These are phyloP conservation scores for Patiria miniata DNA, from an alignment of 35 echinoderm and acorn worm species.

Conservation along the genomic window DNA sequence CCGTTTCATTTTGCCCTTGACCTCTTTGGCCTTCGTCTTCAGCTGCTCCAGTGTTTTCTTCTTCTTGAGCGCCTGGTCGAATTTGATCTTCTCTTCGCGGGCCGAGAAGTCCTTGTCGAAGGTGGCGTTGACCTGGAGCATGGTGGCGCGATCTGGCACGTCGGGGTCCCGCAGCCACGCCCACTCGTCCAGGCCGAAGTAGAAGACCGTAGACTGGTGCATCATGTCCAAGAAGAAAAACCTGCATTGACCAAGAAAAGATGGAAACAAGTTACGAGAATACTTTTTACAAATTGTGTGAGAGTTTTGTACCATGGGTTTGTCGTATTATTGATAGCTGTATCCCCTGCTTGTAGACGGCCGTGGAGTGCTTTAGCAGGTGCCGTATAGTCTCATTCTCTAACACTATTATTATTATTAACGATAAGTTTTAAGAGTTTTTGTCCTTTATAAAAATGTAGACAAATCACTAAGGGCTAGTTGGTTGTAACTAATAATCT, in stretches of 20 bases:
- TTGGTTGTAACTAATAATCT: too few relatives aligned
- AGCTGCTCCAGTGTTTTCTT: background rate
- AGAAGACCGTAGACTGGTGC: conserved; percentile 39
- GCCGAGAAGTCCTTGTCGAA: conserved; percentile 49
- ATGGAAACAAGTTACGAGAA: too few relatives aligned
- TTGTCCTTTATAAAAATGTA: too few relatives aligned
- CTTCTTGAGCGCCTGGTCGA: conserved; percentile 17
- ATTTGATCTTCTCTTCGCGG: conserved; percentile 42
- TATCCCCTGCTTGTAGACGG: too few relatives aligned
- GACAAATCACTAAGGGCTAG: too few relatives aligned
- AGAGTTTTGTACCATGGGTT: too few relatives aligned
- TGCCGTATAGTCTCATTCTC: too few relatives aligned
- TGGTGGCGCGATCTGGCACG: background rate
- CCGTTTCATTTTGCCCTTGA: background rate
- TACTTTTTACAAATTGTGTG: too few relatives aligned
- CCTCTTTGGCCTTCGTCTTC: background rate
- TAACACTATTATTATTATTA: too few relatives aligned
- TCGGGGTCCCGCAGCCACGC: background rate
- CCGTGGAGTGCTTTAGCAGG: too few relatives aligned
- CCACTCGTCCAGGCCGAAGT: conserved; percentile 29
- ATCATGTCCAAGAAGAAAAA: conserved; percentile 50
- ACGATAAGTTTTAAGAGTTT: too few relatives aligned
- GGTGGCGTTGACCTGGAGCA: conserved; percentile 36
- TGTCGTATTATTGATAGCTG: too few relatives aligned
- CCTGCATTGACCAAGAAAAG: background rate